phyloP scores from a whole-genome alignment of 2,113 vertebrate genomes.

The Gila orcuttii region DNA sequence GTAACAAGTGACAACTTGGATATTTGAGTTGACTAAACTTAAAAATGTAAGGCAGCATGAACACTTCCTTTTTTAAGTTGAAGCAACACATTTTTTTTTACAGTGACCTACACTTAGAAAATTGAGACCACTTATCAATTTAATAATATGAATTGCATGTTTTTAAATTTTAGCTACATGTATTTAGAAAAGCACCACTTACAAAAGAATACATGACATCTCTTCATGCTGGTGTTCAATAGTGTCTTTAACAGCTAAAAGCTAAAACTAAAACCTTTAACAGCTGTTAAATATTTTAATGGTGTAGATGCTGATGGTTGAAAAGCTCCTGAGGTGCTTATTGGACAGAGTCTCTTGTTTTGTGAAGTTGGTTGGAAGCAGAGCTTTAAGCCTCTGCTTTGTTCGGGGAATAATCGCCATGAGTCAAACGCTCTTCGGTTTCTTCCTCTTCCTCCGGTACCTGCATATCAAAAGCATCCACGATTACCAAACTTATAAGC shows the following conservation, averaged over 20 bases:
- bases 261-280: too few species aligned
- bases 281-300: neutral
- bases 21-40: too few species aligned
- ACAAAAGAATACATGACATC: neutral
- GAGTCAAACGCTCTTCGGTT: conserved; percentile 72
- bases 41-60: too few species aligned
- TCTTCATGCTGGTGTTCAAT: neutral
- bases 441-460: conserved; percentile 79
- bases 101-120: neutral
- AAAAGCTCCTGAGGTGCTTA: conserved; percentile 34
- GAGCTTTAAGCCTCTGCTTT: conserved; percentile 74
- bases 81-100: too few species aligned
- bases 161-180: neutral
- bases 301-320: neutral
- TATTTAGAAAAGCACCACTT: neutral
- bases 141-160: neutral
- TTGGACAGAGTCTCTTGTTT: neutral
- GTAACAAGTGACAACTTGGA: too few species aligned
- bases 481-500: neutral
- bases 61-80: too few species aligned
- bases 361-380: neutral
- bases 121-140: neutral
- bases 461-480: conserved; percentile 59
- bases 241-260: too few species aligned
- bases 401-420: conserved; percentile 76